Conservation (phyloP, 1,140 invertebrate species). For the Plutomurus gul region DNA sequence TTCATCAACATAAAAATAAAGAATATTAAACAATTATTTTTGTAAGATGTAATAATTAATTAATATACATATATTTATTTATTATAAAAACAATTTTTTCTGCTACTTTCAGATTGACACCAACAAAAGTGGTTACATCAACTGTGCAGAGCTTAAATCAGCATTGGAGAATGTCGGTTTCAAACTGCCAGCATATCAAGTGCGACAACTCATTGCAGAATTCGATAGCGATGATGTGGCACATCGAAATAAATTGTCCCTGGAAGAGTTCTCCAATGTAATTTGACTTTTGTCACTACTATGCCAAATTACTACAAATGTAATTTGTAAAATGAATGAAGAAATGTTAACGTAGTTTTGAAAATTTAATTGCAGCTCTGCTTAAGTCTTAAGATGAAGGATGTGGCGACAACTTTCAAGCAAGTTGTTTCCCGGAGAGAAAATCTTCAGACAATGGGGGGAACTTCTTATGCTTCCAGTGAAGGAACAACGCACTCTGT, state of each 20-base stretch:
- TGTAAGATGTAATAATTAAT: no score
- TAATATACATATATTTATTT: neutral
- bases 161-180: slow-evolving; percentile 89
- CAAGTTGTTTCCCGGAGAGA: slow-evolving; percentile 89
- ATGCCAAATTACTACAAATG: neutral
- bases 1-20: no score
- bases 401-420: slow-evolving; percentile 86
- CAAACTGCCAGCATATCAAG: slow-evolving; percentile 90
- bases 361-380: slow-evolving; percentile 68
- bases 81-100: neutral
- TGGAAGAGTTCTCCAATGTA: slow-evolving; percentile 81
- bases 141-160: slow-evolving; percentile 82
- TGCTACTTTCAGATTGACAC: slow-evolving; percentile 70
- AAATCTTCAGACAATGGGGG: slow-evolving; percentile 88
- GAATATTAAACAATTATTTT: no score
- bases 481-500: slow-evolving; percentile 93
- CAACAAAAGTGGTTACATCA: slow-evolving; percentile 88
- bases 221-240: slow-evolving; percentile 72
- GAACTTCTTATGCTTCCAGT: slow-evolving; percentile 92
- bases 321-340: neutral
- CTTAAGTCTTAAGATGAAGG: slow-evolving; percentile 83
- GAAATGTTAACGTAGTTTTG: neutral
- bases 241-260: slow-evolving; percentile 76
- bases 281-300: slow-evolving; percentile 29
- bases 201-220: slow-evolving; percentile 87